Evolutionary conservation across 2,797 vertebrate genomes (phyloP), one percentile per base, ranked within the genome.

Genomic region (Dendrocincla tyrannina): DNA sequence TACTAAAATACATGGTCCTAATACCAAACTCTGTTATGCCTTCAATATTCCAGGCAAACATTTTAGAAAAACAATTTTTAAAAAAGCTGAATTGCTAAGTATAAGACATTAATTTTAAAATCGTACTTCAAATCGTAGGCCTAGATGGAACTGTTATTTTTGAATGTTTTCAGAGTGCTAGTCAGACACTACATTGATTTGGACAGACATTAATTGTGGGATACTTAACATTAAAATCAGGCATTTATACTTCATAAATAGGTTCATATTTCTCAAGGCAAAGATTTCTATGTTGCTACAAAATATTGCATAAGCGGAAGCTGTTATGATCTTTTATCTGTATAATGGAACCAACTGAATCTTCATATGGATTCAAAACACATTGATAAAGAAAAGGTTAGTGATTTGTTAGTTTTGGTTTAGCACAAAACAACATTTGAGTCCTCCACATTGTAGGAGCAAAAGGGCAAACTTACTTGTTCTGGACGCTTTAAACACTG

Each of bases 371-470:
- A 76, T 88, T 76, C 1, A 2, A 85, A 84, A 52, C 53, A 85
- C 19, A 86, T 11, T 66, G 69, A 78, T 35, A 69, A 76, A 85
- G 32, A 72, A 86, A 69, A 89, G 5, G 42, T 92, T 92, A 94
- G 75, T 89, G 24, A 69, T 84, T 66, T 83, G 72, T 95, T 97
- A 96, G 72, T 92, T 93, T 69, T 69, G 56, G 80, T 86, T 79
- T 84, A 91, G 58, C 18, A 81, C n/a, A 80, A 80, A 27, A 89
- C 5, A 5, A 90, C 44, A 60, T 64, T 75, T 86, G 23, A 91
- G 27, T 32, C 41, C 19, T 85, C 20, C 27, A 59, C 11, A 16
- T 1, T 49, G 42, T 6, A 72, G 52, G 39, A 85, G 47, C 20
- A 85, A 91, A 74, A 79, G 5, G 11, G 35, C 17, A 19, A 77